Base-by-base conservation (phyloP, 2,113 vertebrate genomes). In the Anarrhichthys ocellatus region DNA sequence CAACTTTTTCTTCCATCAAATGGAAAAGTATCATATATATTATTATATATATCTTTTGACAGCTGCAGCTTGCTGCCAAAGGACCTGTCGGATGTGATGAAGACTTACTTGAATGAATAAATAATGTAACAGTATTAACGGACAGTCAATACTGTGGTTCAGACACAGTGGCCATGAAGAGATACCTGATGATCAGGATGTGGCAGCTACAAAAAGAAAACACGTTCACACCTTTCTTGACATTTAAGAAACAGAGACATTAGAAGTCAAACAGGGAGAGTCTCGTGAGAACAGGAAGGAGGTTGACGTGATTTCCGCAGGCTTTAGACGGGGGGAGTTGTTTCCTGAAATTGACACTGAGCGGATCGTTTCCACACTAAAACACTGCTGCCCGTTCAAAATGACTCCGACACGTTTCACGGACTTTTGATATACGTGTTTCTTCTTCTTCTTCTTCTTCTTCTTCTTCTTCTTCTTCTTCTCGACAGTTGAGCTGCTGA, bases 261-360 rank as follows among this genome's bases (percentile, higher is more conserved):
- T 0, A 36, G 4, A 24, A 64, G 34, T 3, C 4, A 5, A 8
- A n/a, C 2, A 11, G 54, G 50, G 59, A 79, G 50, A 42, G 84
- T 78, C 17, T n/a, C 42, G 3, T 11, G 52, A 15, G 84, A 78
- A 92, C 89, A 90, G 91, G 94, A 94, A 95, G 91, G 83, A 91
- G 32, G 85, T 66, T 92, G 90, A 92, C 94, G 95, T 89, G 73
- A 92, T 90, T 94, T 95, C 95, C 95, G 92, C 78, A 90, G 91
- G 91, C 87, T 88, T 36, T 29, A 76, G 78, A 94, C 94, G 93
- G 95, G 94, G 94, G 94, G 95, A 94, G 94, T 94, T 91, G 94
- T 94, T 96, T 96, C 95, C 95, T 96, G 94, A 90, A 93, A 91
- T 93, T 92, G 74, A 50, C 83, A 54, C 78, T 9, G 72, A 9